Evolutionary conservation across 2,113 vertebrate species (phyloP).

Genomic region (Manacus vitellinus): DNA sequence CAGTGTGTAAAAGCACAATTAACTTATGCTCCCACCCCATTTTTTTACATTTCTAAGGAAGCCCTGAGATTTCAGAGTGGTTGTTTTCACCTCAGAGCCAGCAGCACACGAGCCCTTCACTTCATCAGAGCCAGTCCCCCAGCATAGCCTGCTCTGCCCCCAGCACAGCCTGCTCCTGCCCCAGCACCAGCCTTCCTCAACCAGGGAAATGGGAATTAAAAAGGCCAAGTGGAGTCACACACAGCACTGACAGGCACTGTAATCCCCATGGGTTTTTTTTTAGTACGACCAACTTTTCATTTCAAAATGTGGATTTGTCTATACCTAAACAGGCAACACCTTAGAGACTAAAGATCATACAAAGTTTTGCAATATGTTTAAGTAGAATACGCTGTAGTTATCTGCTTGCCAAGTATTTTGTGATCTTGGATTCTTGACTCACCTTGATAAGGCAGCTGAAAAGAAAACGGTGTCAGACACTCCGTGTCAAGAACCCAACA

Average conservation of each 20-base stretch:
- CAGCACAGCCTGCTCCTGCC: neutral
- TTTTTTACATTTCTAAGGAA: conserved; percentile 69
- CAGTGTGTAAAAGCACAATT: conserved; percentile 78
- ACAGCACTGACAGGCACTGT: accelerated
- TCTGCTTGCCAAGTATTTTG: neutral
- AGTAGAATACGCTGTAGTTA: neutral
- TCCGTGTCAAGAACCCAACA: neutral
- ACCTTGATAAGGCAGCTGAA: neutral
- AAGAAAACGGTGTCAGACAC: neutral
- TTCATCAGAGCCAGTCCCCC: conserved; percentile 11
- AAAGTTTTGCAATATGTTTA: neutral
- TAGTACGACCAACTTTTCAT: neutral
- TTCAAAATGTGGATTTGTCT: neutral
- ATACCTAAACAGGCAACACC: neutral
- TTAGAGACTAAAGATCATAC: neutral
- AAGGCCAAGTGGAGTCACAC: neutral
- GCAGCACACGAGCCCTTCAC: conserved; percentile 42
- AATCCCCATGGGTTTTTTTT: accelerated
- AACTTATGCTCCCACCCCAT: conserved; percentile 69
- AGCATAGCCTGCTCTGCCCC: neutral
- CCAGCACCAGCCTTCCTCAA: neutral
- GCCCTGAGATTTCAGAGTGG: conserved; percentile 64
- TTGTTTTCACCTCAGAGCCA: conserved; percentile 72
- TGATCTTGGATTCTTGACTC: neutral
- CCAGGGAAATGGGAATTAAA: neutral